phyloP scores from a whole-genome alignment of 1,140 invertebrate species.

The Nasonia vitripennis region DNA sequence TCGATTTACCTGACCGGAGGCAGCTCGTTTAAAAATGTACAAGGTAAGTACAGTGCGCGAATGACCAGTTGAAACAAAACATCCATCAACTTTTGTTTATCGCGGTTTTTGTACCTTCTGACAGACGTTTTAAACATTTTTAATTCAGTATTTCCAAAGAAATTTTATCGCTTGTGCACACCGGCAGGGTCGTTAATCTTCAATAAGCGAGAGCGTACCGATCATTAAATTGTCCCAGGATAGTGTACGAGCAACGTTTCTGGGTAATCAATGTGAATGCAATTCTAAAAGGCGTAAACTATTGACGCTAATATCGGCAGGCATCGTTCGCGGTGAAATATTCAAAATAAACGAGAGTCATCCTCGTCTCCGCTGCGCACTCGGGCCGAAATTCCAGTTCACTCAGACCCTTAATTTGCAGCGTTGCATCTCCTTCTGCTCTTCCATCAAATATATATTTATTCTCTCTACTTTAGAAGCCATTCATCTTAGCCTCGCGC shows the following conservation, averaged over 20 bases:
- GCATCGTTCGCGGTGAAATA: not conserved
- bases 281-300: no score
- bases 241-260: no score
- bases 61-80: not conserved
- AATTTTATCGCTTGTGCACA: not conserved
- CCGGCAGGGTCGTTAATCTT: not conserved
- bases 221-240: no score
- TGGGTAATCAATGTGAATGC: no score
- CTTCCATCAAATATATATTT: constrained; percentile 34
- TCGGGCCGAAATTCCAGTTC: not conserved
- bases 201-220: no score
- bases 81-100: constrained; percentile 23
- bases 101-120: not conserved
- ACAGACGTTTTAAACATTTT: not conserved
- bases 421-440: not conserved
- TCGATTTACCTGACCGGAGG: not conserved
- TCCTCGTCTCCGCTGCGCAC: not conserved
- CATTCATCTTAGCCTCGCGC: constrained; percentile 59
- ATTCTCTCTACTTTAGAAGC: constrained; percentile 45
- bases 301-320: no score
- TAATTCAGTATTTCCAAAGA: not conserved
- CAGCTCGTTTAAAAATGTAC: constrained; percentile 18
- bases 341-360: not conserved
- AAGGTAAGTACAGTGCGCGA: not conserved
- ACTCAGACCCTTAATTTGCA: constrained; percentile 18